Evolutionary conservation across 2,113 vertebrate genomes (phyloP).

Genomic region (Litocranius walleri): DNA sequence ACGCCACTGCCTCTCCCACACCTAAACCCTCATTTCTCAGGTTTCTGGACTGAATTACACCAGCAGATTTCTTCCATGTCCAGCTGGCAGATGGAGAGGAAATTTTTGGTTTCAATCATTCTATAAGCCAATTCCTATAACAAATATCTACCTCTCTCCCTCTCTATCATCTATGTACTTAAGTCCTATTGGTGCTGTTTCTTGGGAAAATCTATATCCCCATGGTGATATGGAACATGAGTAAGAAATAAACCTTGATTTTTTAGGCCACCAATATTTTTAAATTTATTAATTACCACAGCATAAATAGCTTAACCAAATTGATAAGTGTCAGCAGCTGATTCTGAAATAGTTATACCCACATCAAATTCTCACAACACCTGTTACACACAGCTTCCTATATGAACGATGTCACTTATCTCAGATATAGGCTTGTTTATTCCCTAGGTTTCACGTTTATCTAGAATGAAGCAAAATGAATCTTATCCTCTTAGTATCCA

Average conservation of each 20-base stretch:
- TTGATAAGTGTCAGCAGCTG: background rate
- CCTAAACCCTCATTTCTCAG: rapidly evolving
- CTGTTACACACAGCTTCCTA: background rate
- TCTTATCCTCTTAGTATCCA: background rate
- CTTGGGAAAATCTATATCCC: background rate
- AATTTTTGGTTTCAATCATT: background rate
- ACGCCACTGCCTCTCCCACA: background rate
- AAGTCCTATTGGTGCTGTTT: background rate
- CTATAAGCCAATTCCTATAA: background rate
- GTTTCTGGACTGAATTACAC: background rate
- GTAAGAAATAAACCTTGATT: background rate
- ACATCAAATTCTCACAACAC: background rate
- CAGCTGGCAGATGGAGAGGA: background rate
- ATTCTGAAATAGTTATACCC: background rate
- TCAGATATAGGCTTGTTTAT: background rate
- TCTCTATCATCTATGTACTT: background rate
- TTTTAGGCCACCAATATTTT: background rate
- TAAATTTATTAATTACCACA: background rate
- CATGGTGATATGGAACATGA: background rate
- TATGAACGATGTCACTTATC: background rate
- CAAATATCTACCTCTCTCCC: background rate
- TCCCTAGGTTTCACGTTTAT: background rate
- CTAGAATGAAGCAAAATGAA: background rate
- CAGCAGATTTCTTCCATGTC: background rate
- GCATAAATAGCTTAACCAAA: background rate